These are phyloP conservation scores for Lutraria rhynchaena DNA, from an alignment of 1,140 invertebrate genomes.

Conservation along the genomic window DNA sequence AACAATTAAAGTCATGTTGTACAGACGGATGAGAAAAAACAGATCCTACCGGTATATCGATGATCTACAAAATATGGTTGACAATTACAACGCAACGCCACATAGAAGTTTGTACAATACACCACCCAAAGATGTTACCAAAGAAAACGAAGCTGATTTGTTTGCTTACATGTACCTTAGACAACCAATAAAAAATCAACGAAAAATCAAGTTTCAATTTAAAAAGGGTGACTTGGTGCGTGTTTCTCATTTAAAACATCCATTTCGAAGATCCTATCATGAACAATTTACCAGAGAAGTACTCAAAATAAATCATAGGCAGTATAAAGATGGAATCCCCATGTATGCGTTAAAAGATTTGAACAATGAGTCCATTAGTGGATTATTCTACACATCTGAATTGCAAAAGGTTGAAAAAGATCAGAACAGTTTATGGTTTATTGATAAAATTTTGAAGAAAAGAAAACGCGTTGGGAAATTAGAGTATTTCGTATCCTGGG, in stretches of 20 bases:
- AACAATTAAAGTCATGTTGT: conserved; percentile 59
- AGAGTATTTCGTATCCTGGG: conserved; percentile 21
- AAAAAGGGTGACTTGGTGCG: conserved; percentile 57
- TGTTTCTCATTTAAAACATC: conserved; percentile 38
- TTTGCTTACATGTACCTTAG: conserved; percentile 57
- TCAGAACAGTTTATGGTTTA: conserved; percentile 42
- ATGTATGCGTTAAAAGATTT: conserved; percentile 30
- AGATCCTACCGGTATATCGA: conserved; percentile 32
- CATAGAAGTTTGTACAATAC: conserved; percentile 50
- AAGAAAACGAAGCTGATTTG: conserved; percentile 53
- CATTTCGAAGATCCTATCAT: conserved; percentile 44
- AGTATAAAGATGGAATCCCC: conserved; percentile 40
- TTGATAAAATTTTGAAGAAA: conserved; percentile 28
- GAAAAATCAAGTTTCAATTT: conserved; percentile 35
- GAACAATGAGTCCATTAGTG: conserved; percentile 10
- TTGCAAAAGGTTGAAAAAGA: conserved; percentile 51
- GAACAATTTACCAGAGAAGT: conserved; percentile 49
- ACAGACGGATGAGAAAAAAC: conserved; percentile 33
- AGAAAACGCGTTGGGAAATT: conserved; percentile 24
- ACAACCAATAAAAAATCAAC: too few relatives aligned
- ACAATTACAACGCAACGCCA: conserved; percentile 56
- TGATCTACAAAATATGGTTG: conserved; percentile 47
- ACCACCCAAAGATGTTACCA: conserved; percentile 58
- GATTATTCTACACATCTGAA: conserved; percentile 33
- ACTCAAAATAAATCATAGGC: conserved; percentile 36